phyloP scores from a whole-genome alignment of 37 sponge, comb jelly and placozoan genomes.

The Axinella damicornis region DNA sequence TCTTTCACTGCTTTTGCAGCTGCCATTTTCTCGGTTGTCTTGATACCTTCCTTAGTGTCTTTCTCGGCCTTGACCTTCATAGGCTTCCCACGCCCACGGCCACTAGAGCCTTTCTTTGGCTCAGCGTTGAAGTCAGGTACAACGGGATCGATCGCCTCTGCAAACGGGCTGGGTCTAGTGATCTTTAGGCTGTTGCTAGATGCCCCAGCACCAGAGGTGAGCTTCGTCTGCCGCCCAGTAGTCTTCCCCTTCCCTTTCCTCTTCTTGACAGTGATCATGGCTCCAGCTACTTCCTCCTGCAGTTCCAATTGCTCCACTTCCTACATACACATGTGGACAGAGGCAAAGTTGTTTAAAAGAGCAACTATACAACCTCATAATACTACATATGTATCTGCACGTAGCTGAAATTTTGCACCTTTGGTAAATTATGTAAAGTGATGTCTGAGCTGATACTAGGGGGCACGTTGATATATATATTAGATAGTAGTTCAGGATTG shows the following conservation, averaged over 20 bases:
- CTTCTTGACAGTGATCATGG: conserved; percentile 46
- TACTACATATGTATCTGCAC: no score
- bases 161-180: conserved; percentile 74
- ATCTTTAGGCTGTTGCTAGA: conserved; percentile 25
- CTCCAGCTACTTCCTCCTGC: conserved; percentile 44
- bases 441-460: no score
- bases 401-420: no score
- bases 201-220: conserved; percentile 3
- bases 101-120: conserved; percentile 23
- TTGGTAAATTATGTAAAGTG: no score
- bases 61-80: background rate
- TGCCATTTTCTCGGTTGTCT: background rate
- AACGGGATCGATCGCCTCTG: conserved; percentile 58
- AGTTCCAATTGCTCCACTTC: conserved; percentile 61
- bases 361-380: no score
- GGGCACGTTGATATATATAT: no score
- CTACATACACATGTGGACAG: conserved; percentile 36
- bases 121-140: conserved; percentile 75
- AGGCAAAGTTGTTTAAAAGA: background rate
- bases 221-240: conserved; percentile 63
- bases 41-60: background rate
- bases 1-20: background rate
- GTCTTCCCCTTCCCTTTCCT: conserved; percentile 49
- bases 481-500: no score
- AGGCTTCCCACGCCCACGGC: conserved; percentile 3